Evolutionary conservation across 2,888 invertebrate genomes (phyloP).

Genomic region (Philopedon plagiatum): DNA sequence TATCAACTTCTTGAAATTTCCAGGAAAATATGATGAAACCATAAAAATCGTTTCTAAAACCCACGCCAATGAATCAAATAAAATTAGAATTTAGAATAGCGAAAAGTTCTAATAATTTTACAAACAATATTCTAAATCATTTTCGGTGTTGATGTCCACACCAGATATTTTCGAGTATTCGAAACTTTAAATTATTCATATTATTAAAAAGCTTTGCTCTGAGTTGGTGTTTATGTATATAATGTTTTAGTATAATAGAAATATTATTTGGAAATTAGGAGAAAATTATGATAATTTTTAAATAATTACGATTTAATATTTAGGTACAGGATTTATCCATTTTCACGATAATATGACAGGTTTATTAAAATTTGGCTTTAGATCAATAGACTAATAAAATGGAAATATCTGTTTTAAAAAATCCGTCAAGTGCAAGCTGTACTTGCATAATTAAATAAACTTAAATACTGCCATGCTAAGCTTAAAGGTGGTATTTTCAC

Average conservation of each 20-base stretch:
- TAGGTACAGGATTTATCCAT: conserved; percentile 8
- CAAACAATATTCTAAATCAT: conserved; percentile 35
- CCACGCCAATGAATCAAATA: conserved; percentile 4
- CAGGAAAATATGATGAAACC: too few species aligned
- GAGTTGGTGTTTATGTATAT: not conserved
- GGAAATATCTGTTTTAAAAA: too few species aligned
- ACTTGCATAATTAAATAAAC: too few species aligned
- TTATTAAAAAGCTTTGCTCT: conserved; percentile 11
- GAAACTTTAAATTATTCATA: conserved; percentile 28
- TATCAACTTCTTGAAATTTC: too few species aligned
- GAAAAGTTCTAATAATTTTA: conserved; percentile 21
- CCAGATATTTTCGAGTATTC: conserved; percentile 26
- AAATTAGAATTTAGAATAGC: conserved; percentile 19
- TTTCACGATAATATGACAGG: not conserved
- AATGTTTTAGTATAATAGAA: conserved; percentile 10
- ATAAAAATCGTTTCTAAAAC: not conserved
- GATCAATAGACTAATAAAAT: too few species aligned
- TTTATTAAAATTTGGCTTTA: too few species aligned
- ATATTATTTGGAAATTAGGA: conserved; percentile 4
- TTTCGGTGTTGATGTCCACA: conserved; percentile 16
- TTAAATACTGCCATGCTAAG: too few species aligned
- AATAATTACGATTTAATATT: conserved; percentile 17
- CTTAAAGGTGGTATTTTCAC: too few species aligned
- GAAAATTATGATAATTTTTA: conserved; percentile 26
- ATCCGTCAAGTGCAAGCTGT: too few species aligned